phyloP scores from a whole-genome alignment of 2,888 invertebrate genomes.

The Drosophila falleni region DNA sequence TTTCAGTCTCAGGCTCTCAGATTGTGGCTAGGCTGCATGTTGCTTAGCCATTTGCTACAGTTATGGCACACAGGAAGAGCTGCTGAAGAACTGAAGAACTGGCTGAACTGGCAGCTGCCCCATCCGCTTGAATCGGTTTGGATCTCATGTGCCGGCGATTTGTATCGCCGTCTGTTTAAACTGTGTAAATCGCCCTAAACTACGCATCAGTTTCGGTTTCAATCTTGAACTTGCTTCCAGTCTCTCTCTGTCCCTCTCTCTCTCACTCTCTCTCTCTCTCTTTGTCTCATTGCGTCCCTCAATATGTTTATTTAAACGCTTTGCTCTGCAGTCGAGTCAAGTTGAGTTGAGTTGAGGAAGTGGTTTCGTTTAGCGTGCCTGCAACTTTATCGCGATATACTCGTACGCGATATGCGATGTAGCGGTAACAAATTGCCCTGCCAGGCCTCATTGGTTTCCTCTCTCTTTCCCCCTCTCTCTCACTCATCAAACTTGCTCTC shows the following conservation, averaged over 20 bases:
- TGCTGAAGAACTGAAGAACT: constrained; percentile 19
- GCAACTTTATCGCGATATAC: constrained; percentile 75
- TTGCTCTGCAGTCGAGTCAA: constrained; percentile 19
- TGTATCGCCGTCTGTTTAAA: constrained; percentile 80
- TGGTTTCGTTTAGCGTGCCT: constrained; percentile 70
- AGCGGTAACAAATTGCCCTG: constrained; percentile 76
- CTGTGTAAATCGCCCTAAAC: constrained; percentile 83
- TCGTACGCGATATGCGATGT: constrained; percentile 57
- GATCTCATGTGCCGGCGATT: constrained; percentile 73
- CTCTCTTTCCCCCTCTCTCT: not conserved
- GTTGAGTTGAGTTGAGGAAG: constrained; percentile 63
- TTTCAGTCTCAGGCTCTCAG: constrained; percentile 4
- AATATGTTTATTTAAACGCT: constrained; percentile 67
- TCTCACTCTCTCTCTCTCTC: not conserved
- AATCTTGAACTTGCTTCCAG: constrained; percentile 67
- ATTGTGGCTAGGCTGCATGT: constrained; percentile 65
- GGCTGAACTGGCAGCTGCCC: constrained; percentile 52
- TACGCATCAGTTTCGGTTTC: constrained; percentile 82
- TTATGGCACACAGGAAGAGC: constrained; percentile 80
- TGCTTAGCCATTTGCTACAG: constrained; percentile 79
- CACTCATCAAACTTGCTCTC: not conserved
- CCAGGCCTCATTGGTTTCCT: constrained; percentile 33
- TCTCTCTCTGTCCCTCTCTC: not conserved
- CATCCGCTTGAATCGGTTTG: constrained; percentile 40
- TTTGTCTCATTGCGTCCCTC: constrained; percentile 13